phyloP scores from a whole-genome alignment of 2,113 vertebrate genomes.

The Barbus barbus region DNA sequence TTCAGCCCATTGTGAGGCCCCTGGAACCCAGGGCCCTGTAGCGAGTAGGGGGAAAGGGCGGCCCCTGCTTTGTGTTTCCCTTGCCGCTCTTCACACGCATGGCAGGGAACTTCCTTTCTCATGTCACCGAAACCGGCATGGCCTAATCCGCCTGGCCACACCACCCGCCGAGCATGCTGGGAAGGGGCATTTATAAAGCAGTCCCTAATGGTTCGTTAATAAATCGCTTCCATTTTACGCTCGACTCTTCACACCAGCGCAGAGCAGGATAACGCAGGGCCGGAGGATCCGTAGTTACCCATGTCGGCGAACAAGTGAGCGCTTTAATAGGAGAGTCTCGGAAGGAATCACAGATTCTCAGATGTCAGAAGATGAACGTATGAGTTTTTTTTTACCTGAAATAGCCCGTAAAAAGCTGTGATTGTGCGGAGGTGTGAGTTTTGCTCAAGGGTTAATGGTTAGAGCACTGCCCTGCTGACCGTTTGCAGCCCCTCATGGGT shows the following conservation, averaged over 20 bases:
- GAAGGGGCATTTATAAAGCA: slow-evolving; percentile 77
- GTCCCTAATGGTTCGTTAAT: slow-evolving; percentile 82
- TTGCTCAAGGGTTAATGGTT: slow-evolving; percentile 68
- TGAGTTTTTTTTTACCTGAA: slow-evolving; percentile 37
- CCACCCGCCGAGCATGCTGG: slow-evolving; percentile 76
- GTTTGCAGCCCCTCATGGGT: slow-evolving; percentile 63
- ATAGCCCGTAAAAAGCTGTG: slow-evolving; percentile 67
- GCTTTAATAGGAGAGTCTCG: slow-evolving; percentile 32
- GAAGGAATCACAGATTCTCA: neutral
- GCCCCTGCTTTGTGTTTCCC: slow-evolving; percentile 78
- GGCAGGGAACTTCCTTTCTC: slow-evolving; percentile 83
- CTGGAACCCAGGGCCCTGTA: slow-evolving; percentile 75
- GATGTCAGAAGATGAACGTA: neutral
- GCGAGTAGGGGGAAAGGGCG: slow-evolving; percentile 77
- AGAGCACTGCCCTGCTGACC: slow-evolving; percentile 66
- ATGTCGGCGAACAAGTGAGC: neutral
- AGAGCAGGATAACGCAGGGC: slow-evolving; percentile 57
- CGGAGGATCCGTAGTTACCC: slow-evolving; percentile 32
- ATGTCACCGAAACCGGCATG: slow-evolving; percentile 83
- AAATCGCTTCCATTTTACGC: slow-evolving; percentile 82
- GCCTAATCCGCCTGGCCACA: slow-evolving; percentile 78
- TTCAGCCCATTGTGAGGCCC: slow-evolving; percentile 81
- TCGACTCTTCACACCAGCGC: slow-evolving; percentile 74
- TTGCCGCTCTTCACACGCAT: slow-evolving; percentile 79
- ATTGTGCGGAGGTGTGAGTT: slow-evolving; percentile 43